phyloP scores from a whole-genome alignment of 2,888 invertebrate genomes.

The Ecliptopera silaceata region DNA sequence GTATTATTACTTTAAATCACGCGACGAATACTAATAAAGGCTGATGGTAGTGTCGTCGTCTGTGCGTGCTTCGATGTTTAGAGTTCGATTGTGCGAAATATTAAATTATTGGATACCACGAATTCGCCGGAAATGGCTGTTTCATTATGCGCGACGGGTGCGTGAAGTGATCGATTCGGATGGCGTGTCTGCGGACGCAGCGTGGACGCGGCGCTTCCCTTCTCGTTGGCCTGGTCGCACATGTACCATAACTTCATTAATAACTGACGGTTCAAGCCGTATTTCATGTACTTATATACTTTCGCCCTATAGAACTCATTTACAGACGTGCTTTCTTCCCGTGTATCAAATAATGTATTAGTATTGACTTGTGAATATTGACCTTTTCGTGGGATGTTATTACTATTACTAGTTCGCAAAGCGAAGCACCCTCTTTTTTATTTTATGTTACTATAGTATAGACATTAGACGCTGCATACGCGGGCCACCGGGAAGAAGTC shows the following conservation, averaged over 20 bases:
- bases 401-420: neutral
- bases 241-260: neutral
- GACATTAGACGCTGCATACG: conserved; percentile 47
- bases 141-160: conserved; percentile 73
- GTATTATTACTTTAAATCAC: conserved; percentile 69
- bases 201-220: conserved; percentile 45
- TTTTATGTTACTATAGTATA: conserved; percentile 55
- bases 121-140: conserved; percentile 74
- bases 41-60: conserved; percentile 51
- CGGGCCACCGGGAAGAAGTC: conserved; percentile 58
- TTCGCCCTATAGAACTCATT: conserved; percentile 52
- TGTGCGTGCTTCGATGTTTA: conserved; percentile 58
- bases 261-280: neutral
- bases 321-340: conserved; percentile 48
- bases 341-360: conserved; percentile 5
- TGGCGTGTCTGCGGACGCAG: conserved; percentile 45
- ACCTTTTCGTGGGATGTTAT: too few species aligned
- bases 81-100: conserved; percentile 63
- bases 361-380: too few species aligned
- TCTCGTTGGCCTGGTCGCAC: conserved; percentile 43
- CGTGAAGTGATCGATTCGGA: conserved; percentile 73
- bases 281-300: conserved; percentile 6
- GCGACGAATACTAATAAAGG: conserved; percentile 71
- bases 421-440: conserved; percentile 42
- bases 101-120: conserved; percentile 68